phyloP scores from a whole-genome alignment of 1,140 invertebrate genomes.

The Riptortus pedestris region DNA sequence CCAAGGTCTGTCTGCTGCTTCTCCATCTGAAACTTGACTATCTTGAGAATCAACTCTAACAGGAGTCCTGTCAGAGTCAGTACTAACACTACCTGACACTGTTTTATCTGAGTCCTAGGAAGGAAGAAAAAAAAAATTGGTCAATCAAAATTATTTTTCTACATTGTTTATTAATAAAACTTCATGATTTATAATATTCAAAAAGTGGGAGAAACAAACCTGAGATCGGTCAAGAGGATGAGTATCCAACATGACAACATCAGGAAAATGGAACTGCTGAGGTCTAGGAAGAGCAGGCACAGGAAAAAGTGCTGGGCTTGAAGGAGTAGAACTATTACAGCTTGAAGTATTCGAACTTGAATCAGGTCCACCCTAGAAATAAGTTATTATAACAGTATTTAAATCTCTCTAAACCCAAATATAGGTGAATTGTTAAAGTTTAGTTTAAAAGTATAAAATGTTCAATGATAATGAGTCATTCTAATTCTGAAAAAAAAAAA shows the following conservation, averaged over 20 bases:
- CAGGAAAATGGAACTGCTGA: constrained; percentile 74
- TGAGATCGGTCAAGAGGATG: constrained; percentile 37
- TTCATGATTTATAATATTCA: no score
- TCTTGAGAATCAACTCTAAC: constrained; percentile 78
- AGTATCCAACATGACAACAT: constrained; percentile 41
- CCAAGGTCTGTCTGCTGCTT: constrained; percentile 51
- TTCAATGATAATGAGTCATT: neutral
- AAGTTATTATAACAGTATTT: constrained; percentile 8
- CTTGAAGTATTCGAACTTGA: constrained; percentile 91
- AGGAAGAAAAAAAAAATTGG: constrained; percentile 2
- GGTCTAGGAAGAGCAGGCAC: constrained; percentile 43
- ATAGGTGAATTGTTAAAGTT: neutral
- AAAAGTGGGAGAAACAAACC: no score
- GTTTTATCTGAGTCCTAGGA: constrained; percentile 70
- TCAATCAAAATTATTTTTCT: neutral
- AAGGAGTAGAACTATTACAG: constrained; percentile 91
- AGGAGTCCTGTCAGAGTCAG: constrained; percentile 69
- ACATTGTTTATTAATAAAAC: neutral
- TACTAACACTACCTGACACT: constrained; percentile 58
- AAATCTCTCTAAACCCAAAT: no score
- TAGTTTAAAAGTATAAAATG: neutral
- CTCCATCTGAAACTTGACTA: constrained; percentile 62
- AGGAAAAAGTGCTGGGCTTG: constrained; percentile 73
- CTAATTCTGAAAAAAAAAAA: no score
- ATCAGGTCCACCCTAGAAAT: constrained; percentile 49